Evolutionary conservation across 2,797 vertebrate species (phyloP).

Genomic region (Apogon hyalosoma): DNA sequence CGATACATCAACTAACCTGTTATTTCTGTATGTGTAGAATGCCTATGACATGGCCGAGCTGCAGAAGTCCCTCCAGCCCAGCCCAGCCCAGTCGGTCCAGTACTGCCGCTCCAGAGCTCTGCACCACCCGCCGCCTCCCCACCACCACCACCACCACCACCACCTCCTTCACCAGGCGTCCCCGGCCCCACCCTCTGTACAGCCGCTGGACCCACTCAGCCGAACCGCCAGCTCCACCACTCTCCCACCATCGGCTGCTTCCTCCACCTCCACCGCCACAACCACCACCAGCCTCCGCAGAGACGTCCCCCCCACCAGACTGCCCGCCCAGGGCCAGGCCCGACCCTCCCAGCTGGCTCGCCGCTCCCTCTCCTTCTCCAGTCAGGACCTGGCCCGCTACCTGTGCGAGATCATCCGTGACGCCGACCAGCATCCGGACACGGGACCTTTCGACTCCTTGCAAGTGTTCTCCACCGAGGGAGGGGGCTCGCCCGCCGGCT

Average conservation of each 20-base stretch:
- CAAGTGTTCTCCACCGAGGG: conserved; percentile 90
- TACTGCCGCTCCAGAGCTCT: conserved; percentile 77
- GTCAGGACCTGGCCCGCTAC: conserved; percentile 83
- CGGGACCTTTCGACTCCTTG: conserved; percentile 85
- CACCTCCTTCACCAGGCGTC: conserved; percentile 69
- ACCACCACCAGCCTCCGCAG: conserved; percentile 68
- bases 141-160: conserved; percentile 63
- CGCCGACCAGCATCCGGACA: conserved; percentile 80
- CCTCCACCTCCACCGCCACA: conserved; percentile 65
- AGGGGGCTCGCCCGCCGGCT: conserved; percentile 83
- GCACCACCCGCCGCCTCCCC: conserved; percentile 70
- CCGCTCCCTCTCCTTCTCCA: conserved; percentile 80
- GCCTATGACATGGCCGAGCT: conserved; percentile 92
- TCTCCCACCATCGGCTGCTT: conserved; percentile 48
- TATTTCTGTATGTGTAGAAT: conserved; percentile 77
- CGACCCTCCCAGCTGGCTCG: conserved; percentile 71
- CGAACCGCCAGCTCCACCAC: conserved; percentile 69
- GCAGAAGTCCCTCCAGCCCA: conserved; percentile 89
- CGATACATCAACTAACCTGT: no score
- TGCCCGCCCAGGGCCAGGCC: conserved; percentile 79
- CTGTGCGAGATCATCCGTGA: conserved; percentile 85
- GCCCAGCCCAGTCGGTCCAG: conserved; percentile 86
- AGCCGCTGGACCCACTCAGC: conserved; percentile 66
- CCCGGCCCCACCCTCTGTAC: conserved; percentile 33
- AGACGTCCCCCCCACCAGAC: conserved; percentile 67